phyloP scores from a whole-genome alignment of 2,888 invertebrate genomes.

The Maniola hyperantus region DNA sequence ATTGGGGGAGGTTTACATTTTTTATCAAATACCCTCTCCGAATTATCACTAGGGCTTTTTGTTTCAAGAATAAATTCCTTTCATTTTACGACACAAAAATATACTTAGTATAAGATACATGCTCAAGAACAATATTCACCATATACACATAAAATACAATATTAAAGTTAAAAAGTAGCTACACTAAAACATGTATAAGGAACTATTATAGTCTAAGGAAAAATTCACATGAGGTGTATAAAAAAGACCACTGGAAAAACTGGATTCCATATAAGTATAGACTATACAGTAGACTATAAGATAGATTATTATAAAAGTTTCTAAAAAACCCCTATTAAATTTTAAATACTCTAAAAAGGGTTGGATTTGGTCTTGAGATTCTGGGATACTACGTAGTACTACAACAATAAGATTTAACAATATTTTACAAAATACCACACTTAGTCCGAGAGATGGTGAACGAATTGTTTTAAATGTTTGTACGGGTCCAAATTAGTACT shows the following conservation, averaged over 20 bases:
- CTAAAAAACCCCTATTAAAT: slow-evolving; percentile 64
- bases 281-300: slow-evolving; percentile 42
- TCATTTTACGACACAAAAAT: slow-evolving; percentile 24
- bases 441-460: slow-evolving; percentile 35
- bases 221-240: slow-evolving; percentile 75
- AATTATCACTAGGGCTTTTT: not conserved
- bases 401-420: slow-evolving; percentile 72
- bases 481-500: not conserved
- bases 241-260: slow-evolving; percentile 70
- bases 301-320: slow-evolving; percentile 63
- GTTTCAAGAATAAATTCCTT: not conserved
- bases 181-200: slow-evolving; percentile 54
- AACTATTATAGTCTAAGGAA: slow-evolving; percentile 57
- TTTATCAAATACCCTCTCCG: not conserved
- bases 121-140: slow-evolving; percentile 18
- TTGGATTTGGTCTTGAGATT: slow-evolving; percentile 79
- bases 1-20: not conserved
- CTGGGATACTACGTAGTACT: slow-evolving; percentile 67
- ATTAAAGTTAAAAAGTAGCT: slow-evolving; percentile 49
- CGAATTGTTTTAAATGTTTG: not conserved
- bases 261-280: slow-evolving; percentile 70
- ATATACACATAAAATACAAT: slow-evolving; percentile 10
- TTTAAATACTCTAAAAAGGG: slow-evolving; percentile 73
- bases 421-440: slow-evolving; percentile 76
- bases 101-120: slow-evolving; percentile 19